Percentiles rank a stretch among this genome's conserved stretches.
Evolutionary conservation across 1,140 invertebrate species (phyloP).

Genomic region (Cecropterus lyciades): DNA sequence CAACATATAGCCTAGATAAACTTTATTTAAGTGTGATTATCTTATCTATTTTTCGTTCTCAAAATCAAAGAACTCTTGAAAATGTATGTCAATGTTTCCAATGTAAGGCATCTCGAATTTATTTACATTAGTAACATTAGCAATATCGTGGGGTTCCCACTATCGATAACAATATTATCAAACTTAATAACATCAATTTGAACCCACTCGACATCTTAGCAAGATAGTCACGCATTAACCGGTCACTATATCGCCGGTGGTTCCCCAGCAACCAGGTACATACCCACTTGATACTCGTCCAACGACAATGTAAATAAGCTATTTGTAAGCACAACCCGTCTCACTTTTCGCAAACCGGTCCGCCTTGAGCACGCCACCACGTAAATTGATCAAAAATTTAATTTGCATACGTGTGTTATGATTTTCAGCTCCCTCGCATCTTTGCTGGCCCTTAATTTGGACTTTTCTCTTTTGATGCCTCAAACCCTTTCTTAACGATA

Average conservation of each 20-base stretch:
- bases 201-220: not conserved
- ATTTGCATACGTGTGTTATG: constrained; percentile 27
- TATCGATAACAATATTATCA: not conserved
- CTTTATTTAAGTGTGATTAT: too few species aligned
- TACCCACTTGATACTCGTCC: constrained; percentile 1
- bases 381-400: constrained; percentile 25
- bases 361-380: constrained; percentile 12
- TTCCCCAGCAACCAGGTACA: constrained; percentile 17
- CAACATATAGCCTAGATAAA: too few species aligned
- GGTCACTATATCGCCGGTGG: constrained; percentile 10
- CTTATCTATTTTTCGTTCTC: too few species aligned
- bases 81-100: too few species aligned
- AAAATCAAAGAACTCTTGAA: too few species aligned
- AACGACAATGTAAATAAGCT: constrained; percentile 14
- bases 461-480: not conserved
- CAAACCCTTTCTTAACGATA: too few species aligned
- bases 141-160: too few species aligned
- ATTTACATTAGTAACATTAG: too few species aligned
- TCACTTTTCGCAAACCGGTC: constrained; percentile 21
- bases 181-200: not conserved
- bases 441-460: not conserved
- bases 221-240: constrained; percentile 2
- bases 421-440: constrained; percentile 8
- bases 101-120: too few species aligned
- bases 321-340: constrained; percentile 18